Evolutionary conservation across 1,140 invertebrate genomes (phyloP).

Genomic region (Triops cancriformis): DNA sequence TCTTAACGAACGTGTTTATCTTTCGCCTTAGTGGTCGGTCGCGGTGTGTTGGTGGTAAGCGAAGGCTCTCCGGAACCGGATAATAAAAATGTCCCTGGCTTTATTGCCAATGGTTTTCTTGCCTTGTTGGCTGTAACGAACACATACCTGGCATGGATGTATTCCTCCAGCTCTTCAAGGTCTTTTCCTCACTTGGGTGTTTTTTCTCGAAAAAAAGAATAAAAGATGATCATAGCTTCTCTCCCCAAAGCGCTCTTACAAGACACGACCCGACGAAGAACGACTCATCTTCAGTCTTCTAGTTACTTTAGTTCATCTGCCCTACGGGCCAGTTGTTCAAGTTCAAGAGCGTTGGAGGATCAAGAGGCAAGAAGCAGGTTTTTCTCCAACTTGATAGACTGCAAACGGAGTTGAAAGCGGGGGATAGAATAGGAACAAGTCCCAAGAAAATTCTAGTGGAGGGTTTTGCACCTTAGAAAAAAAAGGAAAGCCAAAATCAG

Average conservation of each 20-base stretch:
- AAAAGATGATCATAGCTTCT: too few species aligned
- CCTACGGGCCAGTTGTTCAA: background rate
- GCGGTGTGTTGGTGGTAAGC: background rate
- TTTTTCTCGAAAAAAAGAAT: background rate
- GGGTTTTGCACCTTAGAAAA: background rate
- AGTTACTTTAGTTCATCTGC: background rate
- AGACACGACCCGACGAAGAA: background rate
- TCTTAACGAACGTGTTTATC: background rate
- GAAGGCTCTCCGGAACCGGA: background rate
- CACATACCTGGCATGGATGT: background rate
- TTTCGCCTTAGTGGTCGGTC: background rate
- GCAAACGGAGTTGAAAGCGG: background rate
- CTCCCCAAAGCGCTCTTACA: background rate
- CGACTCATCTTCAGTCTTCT: background rate
- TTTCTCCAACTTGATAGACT: background rate
- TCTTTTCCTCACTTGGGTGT: background rate
- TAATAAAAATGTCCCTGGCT: conserved; percentile 4
- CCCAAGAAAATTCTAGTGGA: background rate
- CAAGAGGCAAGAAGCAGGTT: background rate
- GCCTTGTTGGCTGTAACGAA: too few species aligned
- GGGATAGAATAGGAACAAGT: background rate
- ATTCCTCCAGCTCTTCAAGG: background rate
- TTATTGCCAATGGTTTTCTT: background rate
- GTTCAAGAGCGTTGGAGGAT: background rate
- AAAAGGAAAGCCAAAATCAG: background rate